Conservation (phyloP, 2,113 vertebrate species). For the Eleginops maclovinus region DNA sequence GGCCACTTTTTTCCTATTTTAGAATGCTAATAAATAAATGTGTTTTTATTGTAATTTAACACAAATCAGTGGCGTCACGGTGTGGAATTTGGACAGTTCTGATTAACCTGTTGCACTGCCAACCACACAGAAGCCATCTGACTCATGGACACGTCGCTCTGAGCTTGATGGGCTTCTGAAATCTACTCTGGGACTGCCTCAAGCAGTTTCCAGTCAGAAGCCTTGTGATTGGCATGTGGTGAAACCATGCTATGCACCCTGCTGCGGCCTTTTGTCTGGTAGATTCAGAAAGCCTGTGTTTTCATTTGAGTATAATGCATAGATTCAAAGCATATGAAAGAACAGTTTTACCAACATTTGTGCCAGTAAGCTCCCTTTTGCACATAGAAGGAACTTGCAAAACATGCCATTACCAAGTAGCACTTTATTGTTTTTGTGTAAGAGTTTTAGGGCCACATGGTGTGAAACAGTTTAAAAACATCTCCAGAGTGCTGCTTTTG, state of each 20-base stretch:
- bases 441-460: neutral
- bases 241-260: slow-evolving; percentile 1
- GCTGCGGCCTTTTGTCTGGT: slow-evolving; percentile 20
- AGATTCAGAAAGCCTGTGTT: slow-evolving; percentile 16
- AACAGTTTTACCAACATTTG: neutral
- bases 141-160: neutral
- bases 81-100: neutral
- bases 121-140: neutral
- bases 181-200: neutral
- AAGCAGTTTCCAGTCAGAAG: slow-evolving; percentile 15
- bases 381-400: neutral
- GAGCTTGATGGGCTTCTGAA: neutral
- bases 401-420: neutral
- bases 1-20: neutral
- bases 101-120: neutral
- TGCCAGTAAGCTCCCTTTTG: neutral
- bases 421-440: neutral
- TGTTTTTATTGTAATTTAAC: neutral
- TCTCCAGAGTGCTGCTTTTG: neutral
- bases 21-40: neutral
- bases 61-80: neutral
- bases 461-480: fast-evolving
- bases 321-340: neutral
- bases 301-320: slow-evolving; percentile 8
- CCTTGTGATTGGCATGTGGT: neutral